Conservation (phyloP, 2,888 invertebrate genomes). For the Kuschelorhynchus macadamiae region DNA sequence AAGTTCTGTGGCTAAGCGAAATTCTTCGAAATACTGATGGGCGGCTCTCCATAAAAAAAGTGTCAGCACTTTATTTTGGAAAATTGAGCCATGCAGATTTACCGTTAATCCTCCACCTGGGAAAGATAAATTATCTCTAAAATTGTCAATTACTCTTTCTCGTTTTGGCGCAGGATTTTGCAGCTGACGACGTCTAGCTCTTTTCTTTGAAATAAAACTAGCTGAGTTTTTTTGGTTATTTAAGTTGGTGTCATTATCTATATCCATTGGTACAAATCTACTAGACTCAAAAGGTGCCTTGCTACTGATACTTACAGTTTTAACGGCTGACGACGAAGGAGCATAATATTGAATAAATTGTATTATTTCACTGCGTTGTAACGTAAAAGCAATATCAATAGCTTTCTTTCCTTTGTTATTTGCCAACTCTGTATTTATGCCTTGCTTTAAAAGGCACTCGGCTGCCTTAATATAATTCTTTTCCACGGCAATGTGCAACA, state of each 20-base stretch:
- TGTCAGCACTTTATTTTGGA: constrained; percentile 17
- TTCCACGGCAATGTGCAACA: constrained; percentile 2
- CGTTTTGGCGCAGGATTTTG: not conserved
- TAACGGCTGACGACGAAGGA: too few relatives aligned
- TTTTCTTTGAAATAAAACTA: not conserved
- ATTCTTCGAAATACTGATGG: not conserved
- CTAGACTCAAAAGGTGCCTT: not conserved
- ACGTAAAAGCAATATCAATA: not conserved
- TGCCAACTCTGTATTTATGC: not conserved
- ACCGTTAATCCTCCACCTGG: not conserved
- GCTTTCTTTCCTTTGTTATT: constrained; percentile 4
- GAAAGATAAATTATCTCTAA: not conserved
- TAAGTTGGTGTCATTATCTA: not conserved
- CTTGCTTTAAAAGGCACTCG: not conserved
- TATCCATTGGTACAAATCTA: not conserved
- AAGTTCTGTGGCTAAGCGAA: constrained; percentile 18
- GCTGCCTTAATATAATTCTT: constrained; percentile 1
- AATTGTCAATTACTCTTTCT: not conserved
- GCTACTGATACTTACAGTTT: too few relatives aligned
- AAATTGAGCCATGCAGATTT: constrained; percentile 14
- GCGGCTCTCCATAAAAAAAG: constrained; percentile 13
- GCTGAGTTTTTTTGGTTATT: not conserved
- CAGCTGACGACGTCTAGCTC: not conserved
- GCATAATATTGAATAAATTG: not conserved
- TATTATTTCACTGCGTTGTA: not conserved